A percentile compares a stretch with the other conserved stretches of the same genome.
These are phyloP conservation scores for Salvator merianae DNA, from an alignment of 2,113 vertebrate genomes.

Conservation along the genomic window DNA sequence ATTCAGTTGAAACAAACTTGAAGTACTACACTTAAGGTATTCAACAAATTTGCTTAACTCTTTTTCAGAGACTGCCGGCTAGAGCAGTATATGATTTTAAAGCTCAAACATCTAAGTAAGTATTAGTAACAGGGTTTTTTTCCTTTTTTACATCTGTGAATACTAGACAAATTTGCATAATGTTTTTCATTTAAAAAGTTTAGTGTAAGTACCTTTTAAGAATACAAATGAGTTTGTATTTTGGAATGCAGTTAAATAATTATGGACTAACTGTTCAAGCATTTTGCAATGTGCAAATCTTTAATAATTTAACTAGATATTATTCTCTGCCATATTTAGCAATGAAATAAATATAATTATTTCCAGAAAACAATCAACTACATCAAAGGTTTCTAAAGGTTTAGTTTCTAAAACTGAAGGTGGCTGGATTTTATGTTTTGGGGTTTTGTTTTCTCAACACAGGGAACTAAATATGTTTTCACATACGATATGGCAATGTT, in stretches of 20 bases:
- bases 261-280: background rate
- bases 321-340: background rate
- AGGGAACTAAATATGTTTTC: background rate
- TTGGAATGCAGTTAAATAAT: background rate
- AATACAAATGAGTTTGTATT: background rate
- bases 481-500: no score
- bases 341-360: background rate
- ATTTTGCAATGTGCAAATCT: background rate
- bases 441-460: background rate
- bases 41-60: slow-evolving; percentile 62
- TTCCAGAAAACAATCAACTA: background rate
- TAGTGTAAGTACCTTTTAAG: background rate
- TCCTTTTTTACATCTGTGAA: background rate
- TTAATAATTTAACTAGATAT: background rate
- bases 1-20: no score
- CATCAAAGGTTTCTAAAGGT: background rate
- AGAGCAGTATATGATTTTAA: slow-evolving; percentile 98
- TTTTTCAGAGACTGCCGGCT: slow-evolving; percentile 93
- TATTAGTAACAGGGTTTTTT: slow-evolving; percentile 54
- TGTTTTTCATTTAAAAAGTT: no score
- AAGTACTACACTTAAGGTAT: no score
- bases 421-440: background rate
- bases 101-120: slow-evolving; percentile 98
- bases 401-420: slow-evolving; percentile 1
- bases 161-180: background rate